Base-by-base conservation (phyloP, 1,140 invertebrate genomes). In the Anoplolepis gracilipes region DNA sequence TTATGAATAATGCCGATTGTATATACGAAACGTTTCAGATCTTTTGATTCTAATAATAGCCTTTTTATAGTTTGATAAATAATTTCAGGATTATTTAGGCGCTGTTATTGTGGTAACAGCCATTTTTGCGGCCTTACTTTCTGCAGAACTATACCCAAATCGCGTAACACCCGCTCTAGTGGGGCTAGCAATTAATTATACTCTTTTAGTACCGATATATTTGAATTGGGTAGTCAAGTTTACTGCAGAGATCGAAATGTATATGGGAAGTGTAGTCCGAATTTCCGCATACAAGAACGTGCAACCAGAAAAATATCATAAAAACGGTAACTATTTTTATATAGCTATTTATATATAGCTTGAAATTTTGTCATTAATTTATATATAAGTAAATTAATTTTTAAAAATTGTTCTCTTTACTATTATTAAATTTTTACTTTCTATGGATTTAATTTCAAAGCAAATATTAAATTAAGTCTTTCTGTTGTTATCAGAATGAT, bases 171-270 rank as follows among this genome's bases (percentile, higher is more conserved):
- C 96, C 1, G 96, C 97, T 16, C 92, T 96, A 78, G 96, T 97
- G 42, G 97, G 97, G 3, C 93, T 98, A 77, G 97, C 97, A 46
- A 97, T 98, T 86, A 97, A 97, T 90, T 98, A 98, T 93, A 97
- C 97, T n/a, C 96, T 98, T 25, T 94, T 98, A 70, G 96, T 98
- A 81, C 97, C 97, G 22, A 96, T 97, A 88, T 98, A 98, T 93
- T 95, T 98, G 57, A 97, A 97, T 90, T 97, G 97, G 96, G 96
- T 98, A 64, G 97, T 98, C 77, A 97, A 97, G 93, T 97, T 97
- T 93, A 96, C 97, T 76, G 96, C 97, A 5, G 97, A 98, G 92
- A 96, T 97, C 86, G 97, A 98, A 93, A 97, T 97, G 95, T 97
- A 97, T 91, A 96, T 98, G 95, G 97, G 96, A 46, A 97, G 97